Percentiles rank a stretch among this genome's conserved stretches.
These are phyloP conservation scores for Pantherophis alleghaniensis DNA, from an alignment of 2,797 vertebrate species.

Conservation along the genomic window DNA sequence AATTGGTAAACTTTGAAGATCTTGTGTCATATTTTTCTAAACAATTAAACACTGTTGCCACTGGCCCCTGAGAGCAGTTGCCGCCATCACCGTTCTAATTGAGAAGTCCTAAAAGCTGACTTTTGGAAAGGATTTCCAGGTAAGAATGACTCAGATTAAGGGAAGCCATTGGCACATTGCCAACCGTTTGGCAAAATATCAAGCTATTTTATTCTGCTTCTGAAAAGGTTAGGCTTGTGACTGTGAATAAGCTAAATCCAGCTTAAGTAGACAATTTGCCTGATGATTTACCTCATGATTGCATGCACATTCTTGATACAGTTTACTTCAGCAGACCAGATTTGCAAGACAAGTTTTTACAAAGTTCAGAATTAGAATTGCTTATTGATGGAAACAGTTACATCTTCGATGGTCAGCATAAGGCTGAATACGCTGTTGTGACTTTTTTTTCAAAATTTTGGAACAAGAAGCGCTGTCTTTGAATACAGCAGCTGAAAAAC, in stretches of 20 bases:
- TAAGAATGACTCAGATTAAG: neutral
- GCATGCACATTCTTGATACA: neutral
- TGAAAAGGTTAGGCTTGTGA: neutral
- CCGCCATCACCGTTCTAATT: neutral
- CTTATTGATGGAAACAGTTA: neutral
- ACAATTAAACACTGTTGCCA: neutral
- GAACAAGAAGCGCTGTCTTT: neutral
- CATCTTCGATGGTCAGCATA: neutral
- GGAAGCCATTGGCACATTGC: neutral
- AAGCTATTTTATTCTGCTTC: neutral
- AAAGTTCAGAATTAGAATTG: neutral
- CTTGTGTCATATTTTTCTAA: neutral
- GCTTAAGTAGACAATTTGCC: neutral
- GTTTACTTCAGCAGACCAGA: neutral
- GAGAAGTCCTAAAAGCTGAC: neutral
- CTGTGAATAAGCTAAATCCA: neutral
- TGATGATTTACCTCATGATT: neutral
- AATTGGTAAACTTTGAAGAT: neutral
- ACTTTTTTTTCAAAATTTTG: neutral
- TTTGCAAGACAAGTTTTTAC: neutral
- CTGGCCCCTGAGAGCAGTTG: no score
- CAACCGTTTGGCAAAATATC: neutral
- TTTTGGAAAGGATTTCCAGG: neutral
- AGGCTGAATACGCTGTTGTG: neutral
- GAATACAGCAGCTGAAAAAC: neutral